Evolutionary conservation across 1,140 invertebrate genomes (phyloP).

Genomic region (Scaptomyza graminum): DNA sequence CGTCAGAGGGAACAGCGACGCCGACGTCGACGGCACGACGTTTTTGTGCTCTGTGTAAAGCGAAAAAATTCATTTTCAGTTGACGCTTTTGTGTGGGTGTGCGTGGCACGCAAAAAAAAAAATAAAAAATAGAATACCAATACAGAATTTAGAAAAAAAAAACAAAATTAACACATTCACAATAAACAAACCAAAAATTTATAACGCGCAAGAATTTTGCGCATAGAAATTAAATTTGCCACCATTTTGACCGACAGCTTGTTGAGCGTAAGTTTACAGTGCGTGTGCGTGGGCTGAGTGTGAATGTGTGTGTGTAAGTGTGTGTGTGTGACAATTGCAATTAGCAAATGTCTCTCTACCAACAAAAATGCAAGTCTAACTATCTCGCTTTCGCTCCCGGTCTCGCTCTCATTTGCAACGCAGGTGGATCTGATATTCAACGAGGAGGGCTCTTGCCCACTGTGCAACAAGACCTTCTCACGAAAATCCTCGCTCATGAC

Average conservation of each 20-base stretch:
- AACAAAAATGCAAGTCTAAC: conserved; percentile 24
- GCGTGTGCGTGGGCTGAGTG: conserved; percentile 5
- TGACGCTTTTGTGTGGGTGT: conserved; percentile 78
- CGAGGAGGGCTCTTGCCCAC: conserved; percentile 84
- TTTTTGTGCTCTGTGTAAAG: conserved; percentile 70
- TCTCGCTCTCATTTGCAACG: neutral
- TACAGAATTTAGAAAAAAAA: conserved; percentile 39
- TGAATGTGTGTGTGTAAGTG: neutral
- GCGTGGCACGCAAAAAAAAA: conserved; percentile 61
- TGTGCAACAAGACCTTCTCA: conserved; percentile 86
- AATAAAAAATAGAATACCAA: conserved; percentile 46
- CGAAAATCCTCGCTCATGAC: conserved; percentile 86
- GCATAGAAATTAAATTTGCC: conserved; percentile 54
- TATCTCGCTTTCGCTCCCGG: neutral
- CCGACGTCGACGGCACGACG: conserved; percentile 54
- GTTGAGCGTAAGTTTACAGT: conserved; percentile 65
- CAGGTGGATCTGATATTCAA: conserved; percentile 83
- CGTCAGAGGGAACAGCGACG: conserved; percentile 49
- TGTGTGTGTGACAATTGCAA: conserved; percentile 23
- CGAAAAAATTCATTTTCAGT: conserved; percentile 79
- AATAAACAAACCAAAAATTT: conserved; percentile 62
- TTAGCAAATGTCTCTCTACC: conserved; percentile 21
- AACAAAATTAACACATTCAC: conserved; percentile 39
- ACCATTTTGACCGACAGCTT: conserved; percentile 67
- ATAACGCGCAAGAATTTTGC: conserved; percentile 31